phyloP scores from a whole-genome alignment of 2,113 vertebrate genomes.

The Pao palembangensis region DNA sequence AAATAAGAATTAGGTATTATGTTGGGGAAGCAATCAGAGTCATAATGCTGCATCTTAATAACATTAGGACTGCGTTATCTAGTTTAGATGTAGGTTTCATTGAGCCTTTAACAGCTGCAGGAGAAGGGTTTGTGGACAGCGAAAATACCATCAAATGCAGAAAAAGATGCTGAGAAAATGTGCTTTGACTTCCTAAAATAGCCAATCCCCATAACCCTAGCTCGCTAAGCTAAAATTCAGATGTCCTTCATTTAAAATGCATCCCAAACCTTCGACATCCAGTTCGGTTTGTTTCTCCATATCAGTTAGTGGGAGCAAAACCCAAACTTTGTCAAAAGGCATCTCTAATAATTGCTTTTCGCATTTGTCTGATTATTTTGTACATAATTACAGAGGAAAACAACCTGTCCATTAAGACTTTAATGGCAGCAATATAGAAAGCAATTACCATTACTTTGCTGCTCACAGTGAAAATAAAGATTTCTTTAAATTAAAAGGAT shows the following conservation, averaged over 20 bases:
- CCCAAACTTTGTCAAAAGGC: conserved; percentile 57
- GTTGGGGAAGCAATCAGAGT: conserved; percentile 30
- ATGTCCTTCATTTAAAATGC: conserved; percentile 3
- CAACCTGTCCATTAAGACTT: conserved; percentile 74
- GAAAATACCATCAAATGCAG: conserved; percentile 11
- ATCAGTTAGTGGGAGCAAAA: conserved; percentile 29
- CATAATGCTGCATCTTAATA: conserved; percentile 30
- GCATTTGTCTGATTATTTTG: conserved; percentile 74
- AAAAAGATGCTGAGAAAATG: conserved; percentile 1
- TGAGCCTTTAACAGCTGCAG: conserved; percentile 7
- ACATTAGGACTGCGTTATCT: conserved; percentile 5
- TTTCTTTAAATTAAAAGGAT: conserved; percentile 66
- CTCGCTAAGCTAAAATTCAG: neutral
- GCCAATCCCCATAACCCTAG: no score
- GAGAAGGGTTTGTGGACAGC: neutral
- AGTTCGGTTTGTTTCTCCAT: conserved; percentile 15
- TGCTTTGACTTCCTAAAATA: neutral
- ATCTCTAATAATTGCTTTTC: conserved; percentile 71
- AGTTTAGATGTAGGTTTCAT: conserved; percentile 14
- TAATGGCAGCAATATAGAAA: conserved; percentile 74
- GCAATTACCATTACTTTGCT: conserved; percentile 75
- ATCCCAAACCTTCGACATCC: conserved; percentile 13
- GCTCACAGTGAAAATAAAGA: conserved; percentile 70
- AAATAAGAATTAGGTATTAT: conserved; percentile 53
- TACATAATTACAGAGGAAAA: conserved; percentile 76